These are phyloP conservation scores for Rhogogaster chlorosoma DNA, from an alignment of 2,888 invertebrate species.

Conservation along the genomic window DNA sequence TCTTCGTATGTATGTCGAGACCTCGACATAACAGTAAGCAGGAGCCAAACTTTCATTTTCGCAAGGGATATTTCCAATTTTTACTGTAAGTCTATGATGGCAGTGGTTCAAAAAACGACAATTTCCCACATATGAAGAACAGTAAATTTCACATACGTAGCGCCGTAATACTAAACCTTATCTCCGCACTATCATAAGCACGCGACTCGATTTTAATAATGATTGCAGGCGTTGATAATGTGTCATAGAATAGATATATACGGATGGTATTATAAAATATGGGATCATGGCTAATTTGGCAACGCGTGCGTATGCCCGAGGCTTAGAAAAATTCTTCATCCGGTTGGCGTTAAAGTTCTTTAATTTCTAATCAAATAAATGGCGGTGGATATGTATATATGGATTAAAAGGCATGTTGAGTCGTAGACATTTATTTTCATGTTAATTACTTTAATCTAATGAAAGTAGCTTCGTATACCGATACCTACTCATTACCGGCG, in stretches of 20 bases:
- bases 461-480: background rate
- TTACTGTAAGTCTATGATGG: background rate
- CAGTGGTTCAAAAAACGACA: background rate
- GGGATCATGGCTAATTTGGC: background rate
- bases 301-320: background rate
- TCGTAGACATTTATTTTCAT: background rate
- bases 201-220: background rate
- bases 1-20: background rate
- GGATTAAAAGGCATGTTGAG: background rate
- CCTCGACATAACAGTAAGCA: background rate
- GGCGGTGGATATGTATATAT: background rate
- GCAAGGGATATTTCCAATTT: background rate
- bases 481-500: constrained; percentile 3
- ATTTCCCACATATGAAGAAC: background rate
- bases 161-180: background rate
- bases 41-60: background rate
- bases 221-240: background rate
- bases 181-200: background rate
- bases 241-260: background rate
- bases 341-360: background rate
- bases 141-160: background rate
- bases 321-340: background rate
- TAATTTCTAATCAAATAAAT: constrained; percentile 17
- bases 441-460: constrained; percentile 24
- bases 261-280: background rate